phyloP scores from a whole-genome alignment of 2,888 invertebrate genomes.

The Stenurella melanura region DNA sequence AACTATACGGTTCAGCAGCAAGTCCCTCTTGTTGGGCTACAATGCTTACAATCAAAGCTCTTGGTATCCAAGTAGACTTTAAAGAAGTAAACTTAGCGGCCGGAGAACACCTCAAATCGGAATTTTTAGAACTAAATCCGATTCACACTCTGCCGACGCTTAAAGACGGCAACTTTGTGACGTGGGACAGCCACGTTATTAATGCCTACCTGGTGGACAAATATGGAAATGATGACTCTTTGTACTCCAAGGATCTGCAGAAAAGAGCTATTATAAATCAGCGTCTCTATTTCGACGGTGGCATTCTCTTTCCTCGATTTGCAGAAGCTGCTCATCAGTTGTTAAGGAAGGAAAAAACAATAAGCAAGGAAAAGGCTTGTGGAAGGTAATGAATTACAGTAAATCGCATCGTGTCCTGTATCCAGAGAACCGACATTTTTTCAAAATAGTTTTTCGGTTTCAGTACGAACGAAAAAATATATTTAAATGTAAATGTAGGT shows the following conservation, averaged over 20 bases:
- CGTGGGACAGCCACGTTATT: conserved; percentile 75
- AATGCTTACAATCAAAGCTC: conserved; percentile 71
- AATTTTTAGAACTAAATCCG: conserved; percentile 74
- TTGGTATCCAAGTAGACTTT: conserved; percentile 71
- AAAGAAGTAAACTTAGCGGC: conserved; percentile 71
- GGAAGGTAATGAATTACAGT: too few species aligned
- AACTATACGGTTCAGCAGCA: conserved; percentile 49
- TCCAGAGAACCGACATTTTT: too few species aligned
- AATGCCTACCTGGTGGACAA: conserved; percentile 57
- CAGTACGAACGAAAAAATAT: too few species aligned
- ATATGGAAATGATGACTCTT: conserved; percentile 65
- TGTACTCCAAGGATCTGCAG: conserved; percentile 76
- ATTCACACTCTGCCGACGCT: conserved; percentile 76
- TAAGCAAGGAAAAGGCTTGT: conserved; percentile 44
- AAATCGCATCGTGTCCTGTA: too few species aligned
- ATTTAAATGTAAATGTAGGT: too few species aligned
- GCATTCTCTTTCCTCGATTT: conserved; percentile 69
- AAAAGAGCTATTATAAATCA: conserved; percentile 75
- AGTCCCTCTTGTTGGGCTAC: conserved; percentile 73
- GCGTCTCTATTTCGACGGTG: conserved; percentile 74
- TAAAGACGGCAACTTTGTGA: conserved; percentile 75
- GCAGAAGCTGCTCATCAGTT: conserved; percentile 36
- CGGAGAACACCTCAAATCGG: conserved; percentile 70
- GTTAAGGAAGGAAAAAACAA: conserved; percentile 5
- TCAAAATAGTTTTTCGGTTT: too few species aligned